Evolutionary conservation across 2,797 vertebrate genomes (phyloP).

Genomic region (Champsocephalus esox): DNA sequence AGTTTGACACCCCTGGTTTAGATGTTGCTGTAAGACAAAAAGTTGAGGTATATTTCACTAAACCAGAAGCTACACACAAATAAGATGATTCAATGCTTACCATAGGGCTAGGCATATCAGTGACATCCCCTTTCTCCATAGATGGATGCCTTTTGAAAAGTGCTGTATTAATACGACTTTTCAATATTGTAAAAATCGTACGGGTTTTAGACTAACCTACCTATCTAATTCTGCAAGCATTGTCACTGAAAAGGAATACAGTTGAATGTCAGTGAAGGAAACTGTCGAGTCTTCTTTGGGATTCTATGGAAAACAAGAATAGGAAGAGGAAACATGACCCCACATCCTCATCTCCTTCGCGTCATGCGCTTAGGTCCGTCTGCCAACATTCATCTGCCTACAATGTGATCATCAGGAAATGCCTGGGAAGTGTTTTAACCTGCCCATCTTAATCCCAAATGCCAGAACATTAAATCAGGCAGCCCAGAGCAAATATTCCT

Average conservation of each 20-base stretch:
- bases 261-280: constrained; percentile 5
- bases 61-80: constrained; percentile 23
- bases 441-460: constrained; percentile 75
- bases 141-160: neutral
- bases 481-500: constrained; percentile 68
- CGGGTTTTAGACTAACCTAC: neutral
- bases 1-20: constrained; percentile 1
- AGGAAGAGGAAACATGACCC: constrained; percentile 29
- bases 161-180: neutral
- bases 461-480: constrained; percentile 73
- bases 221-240: neutral
- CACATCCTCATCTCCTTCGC: constrained; percentile 30
- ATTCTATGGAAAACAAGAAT: neutral
- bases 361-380: constrained; percentile 36
- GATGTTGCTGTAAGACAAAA: constrained; percentile 28
- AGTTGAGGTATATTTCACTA: constrained; percentile 23
- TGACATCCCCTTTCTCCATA: constrained; percentile 11
- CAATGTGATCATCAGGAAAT: constrained; percentile 69
- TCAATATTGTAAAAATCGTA: neutral
- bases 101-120: constrained; percentile 25
- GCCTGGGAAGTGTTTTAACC: constrained; percentile 78
- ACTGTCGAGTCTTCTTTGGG: neutral
- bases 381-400: constrained; percentile 52
- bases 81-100: constrained; percentile 23
- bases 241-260: constrained; percentile 8